Evolutionary conservation across 2,113 vertebrate species (phyloP).

Genomic region (Gyps fulvus): DNA sequence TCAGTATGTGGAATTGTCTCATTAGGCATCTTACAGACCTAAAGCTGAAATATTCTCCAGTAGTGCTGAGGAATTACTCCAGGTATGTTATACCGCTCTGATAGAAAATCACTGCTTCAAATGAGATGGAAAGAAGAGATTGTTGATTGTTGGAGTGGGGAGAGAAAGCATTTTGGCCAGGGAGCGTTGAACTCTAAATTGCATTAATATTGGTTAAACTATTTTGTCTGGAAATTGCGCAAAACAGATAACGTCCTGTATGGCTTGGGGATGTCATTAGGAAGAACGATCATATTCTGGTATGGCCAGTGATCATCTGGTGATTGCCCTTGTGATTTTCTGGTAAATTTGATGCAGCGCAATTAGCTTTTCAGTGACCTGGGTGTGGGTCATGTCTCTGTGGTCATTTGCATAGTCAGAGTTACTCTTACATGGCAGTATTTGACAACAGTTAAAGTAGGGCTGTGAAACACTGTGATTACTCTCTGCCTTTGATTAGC

Average conservation of each 20-base stretch:
- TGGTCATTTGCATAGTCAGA: not conserved
- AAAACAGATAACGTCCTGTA: conserved; percentile 16
- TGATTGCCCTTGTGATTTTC: conserved; percentile 18
- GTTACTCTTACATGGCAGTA: not conserved
- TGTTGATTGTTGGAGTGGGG: conserved; percentile 17
- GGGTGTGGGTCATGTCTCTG: not conserved
- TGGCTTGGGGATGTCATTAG: not conserved
- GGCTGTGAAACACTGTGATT: not conserved
- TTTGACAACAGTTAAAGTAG: not conserved
- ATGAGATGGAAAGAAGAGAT: conserved; percentile 31
- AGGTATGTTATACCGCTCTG: not conserved
- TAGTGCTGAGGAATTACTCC: not conserved
- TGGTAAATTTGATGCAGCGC: conserved; percentile 8
- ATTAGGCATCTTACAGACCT: not conserved
- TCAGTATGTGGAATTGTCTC: not conserved
- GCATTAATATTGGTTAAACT: conserved; percentile 45
- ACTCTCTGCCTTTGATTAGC: not conserved
- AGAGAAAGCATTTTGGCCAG: not conserved
- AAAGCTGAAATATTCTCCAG: not conserved
- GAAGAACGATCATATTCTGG: not conserved
- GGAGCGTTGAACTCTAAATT: conserved; percentile 38
- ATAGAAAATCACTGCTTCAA: conserved; percentile 26
- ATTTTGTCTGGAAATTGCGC: conserved; percentile 43
- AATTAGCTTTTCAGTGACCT: conserved; percentile 23
- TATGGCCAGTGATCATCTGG: not conserved